phyloP scores from a whole-genome alignment of 2,888 invertebrate genomes.

The Drosophila prolongata region DNA sequence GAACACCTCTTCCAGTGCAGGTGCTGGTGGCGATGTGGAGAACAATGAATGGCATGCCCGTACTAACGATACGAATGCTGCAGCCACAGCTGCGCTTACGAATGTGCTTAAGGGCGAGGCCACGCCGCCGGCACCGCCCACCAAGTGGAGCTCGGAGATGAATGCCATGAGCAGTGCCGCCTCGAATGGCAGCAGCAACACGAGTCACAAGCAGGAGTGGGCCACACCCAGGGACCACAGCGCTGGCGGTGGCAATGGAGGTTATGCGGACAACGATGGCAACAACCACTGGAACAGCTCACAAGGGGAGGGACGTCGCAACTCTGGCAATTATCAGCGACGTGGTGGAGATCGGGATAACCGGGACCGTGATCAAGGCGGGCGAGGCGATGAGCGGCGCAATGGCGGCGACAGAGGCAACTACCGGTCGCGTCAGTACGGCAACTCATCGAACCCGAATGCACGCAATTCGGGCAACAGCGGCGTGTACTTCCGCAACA shows the following conservation, averaged over 20 bases:
- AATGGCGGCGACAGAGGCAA: slow-evolving; percentile 58
- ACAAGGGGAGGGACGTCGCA: slow-evolving; percentile 66
- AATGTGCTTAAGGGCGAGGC: slow-evolving; percentile 67
- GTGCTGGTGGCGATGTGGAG: slow-evolving; percentile 45
- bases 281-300: slow-evolving; percentile 68
- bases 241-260: slow-evolving; percentile 37
- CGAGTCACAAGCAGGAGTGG: slow-evolving; percentile 63
- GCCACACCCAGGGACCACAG: slow-evolving; percentile 70
- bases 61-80: slow-evolving; percentile 57
- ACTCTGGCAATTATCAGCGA: slow-evolving; percentile 71
- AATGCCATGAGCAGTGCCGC: slow-evolving; percentile 68
- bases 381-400: slow-evolving; percentile 55
- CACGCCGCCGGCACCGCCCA: slow-evolving; percentile 57
- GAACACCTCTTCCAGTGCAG: slow-evolving; percentile 31
- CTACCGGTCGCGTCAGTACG: slow-evolving; percentile 72
- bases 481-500: slow-evolving; percentile 83
- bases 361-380: slow-evolving; percentile 30
- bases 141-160: slow-evolving; percentile 83
- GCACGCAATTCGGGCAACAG: slow-evolving; percentile 68
- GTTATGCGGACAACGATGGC: slow-evolving; percentile 51
- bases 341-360: slow-evolving; percentile 42
- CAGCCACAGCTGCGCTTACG: slow-evolving; percentile 70
- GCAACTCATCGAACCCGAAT: slow-evolving; percentile 75
- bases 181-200: slow-evolving; percentile 63
- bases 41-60: slow-evolving; percentile 70